These are phyloP conservation scores for Ramphastos sulfuratus DNA, from an alignment of 2,113 vertebrate species.

Conservation along the genomic window DNA sequence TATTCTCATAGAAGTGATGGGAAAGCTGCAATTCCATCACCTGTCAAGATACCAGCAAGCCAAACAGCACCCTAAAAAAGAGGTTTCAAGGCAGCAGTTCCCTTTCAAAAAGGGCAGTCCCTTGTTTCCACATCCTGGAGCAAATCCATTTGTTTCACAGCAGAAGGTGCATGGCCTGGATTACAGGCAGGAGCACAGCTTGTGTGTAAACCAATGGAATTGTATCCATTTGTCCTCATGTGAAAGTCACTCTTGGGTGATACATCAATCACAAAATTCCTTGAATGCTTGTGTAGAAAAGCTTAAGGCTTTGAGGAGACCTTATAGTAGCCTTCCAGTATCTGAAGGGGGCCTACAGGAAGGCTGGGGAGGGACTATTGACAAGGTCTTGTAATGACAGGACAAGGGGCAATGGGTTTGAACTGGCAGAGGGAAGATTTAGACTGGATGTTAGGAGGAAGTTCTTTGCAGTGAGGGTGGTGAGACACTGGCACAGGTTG, in stretches of 20 bases:
- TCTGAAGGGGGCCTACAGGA: too few relatives aligned
- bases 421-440: too few relatives aligned
- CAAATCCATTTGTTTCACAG: not conserved
- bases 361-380: too few relatives aligned
- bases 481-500: too few relatives aligned
- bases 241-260: not conserved
- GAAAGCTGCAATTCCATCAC: not conserved
- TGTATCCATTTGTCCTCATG: not conserved
- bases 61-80: not conserved
- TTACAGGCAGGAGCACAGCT: not conserved
- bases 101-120: not conserved
- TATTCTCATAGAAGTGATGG: not conserved
- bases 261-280: not conserved
- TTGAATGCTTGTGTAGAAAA: not conserved
- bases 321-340: too few relatives aligned
- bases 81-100: not conserved
- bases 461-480: too few relatives aligned
- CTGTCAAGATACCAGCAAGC: not conserved
- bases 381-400: too few relatives aligned
- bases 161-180: accelerated
- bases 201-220: accelerated
- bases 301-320: too few relatives aligned
- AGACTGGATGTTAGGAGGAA: too few relatives aligned
- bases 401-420: too few relatives aligned
- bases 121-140: not conserved